These are phyloP conservation scores for Hybognathus amarus DNA, from an alignment of 2,797 vertebrate genomes.

Conservation along the genomic window DNA sequence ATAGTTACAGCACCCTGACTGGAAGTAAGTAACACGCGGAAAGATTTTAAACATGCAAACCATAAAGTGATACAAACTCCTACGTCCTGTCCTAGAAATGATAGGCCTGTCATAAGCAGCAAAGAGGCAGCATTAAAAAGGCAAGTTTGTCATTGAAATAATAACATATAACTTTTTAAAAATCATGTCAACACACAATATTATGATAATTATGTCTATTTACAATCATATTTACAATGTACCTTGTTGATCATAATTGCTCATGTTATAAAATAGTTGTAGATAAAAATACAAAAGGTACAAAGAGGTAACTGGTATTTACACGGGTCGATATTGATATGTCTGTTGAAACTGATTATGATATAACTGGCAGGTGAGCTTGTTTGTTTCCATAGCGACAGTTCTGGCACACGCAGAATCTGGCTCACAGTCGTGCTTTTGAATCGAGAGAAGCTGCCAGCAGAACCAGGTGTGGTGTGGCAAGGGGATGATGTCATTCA, in stretches of 20 bases:
- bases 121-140: constrained; percentile 64
- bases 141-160: constrained; percentile 53
- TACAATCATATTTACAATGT: constrained; percentile 77
- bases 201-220: constrained; percentile 76
- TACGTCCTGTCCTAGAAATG: constrained; percentile 68
- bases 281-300: constrained; percentile 58
- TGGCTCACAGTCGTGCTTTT: constrained; percentile 49
- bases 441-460: constrained; percentile 55
- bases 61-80: constrained; percentile 45
- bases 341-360: constrained; percentile 33
- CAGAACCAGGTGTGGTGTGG: neutral
- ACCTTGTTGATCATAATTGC: constrained; percentile 68
- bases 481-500: constrained; percentile 63
- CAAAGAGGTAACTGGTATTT: constrained; percentile 63
- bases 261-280: constrained; percentile 71
- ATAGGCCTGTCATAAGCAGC: constrained; percentile 70
- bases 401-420: constrained; percentile 7
- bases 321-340: constrained; percentile 56
- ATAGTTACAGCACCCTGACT: constrained; percentile 61
- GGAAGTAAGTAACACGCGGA: constrained; percentile 40
- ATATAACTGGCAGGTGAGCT: constrained; percentile 12
- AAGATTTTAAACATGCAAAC: constrained; percentile 18
- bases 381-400: constrained; percentile 43
- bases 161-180: constrained; percentile 48
- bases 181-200: constrained; percentile 38